These are phyloP conservation scores for Chionis minor DNA, from an alignment of 2,113 vertebrate genomes.

Conservation along the genomic window DNA sequence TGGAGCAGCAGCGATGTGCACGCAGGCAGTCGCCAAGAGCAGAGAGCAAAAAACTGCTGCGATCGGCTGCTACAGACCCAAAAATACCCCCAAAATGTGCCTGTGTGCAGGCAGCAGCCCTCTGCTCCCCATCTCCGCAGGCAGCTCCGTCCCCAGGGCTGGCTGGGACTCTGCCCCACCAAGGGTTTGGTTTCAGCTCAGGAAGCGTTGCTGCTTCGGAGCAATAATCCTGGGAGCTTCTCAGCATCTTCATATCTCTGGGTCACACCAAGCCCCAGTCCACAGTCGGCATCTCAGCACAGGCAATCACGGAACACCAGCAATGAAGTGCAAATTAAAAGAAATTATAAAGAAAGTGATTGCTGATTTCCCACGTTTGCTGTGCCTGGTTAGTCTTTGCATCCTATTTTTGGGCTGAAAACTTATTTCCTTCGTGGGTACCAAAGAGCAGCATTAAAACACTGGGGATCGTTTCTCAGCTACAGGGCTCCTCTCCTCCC, in stretches of 20 bases:
- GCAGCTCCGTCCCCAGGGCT: not conserved
- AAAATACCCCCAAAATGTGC: not conserved
- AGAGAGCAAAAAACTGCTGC: not conserved
- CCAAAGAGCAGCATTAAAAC: not conserved
- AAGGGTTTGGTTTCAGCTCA: not conserved
- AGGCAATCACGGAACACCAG: not conserved
- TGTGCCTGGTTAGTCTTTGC: not conserved
- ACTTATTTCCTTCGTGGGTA: not conserved
- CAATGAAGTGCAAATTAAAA: not conserved
- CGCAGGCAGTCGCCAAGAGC: not conserved
- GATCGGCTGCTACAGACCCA: not conserved
- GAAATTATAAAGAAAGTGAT: accelerated
- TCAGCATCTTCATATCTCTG: not conserved
- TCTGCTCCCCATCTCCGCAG: accelerated
- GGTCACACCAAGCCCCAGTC: not conserved
- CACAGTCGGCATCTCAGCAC: not conserved
- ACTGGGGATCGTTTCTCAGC: not conserved
- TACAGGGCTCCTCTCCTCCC: not conserved
- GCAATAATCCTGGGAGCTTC: not conserved
- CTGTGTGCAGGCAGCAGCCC: not conserved
- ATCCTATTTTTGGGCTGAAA: not conserved
- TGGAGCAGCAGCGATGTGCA: not conserved
- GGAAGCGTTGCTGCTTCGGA: accelerated
- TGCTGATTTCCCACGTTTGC: not conserved
- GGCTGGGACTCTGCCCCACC: accelerated